Evolutionary conservation across 2,797 vertebrate species (phyloP).

Genomic region (Notoglanidium macrostoma): DNA sequence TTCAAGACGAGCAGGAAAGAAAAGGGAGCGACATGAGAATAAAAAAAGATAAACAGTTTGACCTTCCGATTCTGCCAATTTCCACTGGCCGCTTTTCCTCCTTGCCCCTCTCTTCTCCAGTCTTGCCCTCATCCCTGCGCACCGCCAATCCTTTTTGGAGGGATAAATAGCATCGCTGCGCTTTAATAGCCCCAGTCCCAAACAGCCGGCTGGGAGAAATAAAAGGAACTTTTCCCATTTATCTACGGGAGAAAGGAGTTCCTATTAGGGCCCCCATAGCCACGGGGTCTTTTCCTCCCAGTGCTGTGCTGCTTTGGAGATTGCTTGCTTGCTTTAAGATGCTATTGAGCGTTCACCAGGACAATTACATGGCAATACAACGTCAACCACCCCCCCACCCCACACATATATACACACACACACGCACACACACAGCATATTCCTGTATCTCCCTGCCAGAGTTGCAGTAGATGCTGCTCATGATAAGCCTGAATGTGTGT

Average conservation of each 20-base stretch:
- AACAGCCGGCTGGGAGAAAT: conserved; percentile 88
- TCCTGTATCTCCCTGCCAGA: conserved; percentile 79
- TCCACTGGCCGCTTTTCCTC: conserved; percentile 68
- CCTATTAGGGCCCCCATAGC: conserved; percentile 93
- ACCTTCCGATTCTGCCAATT: conserved; percentile 83
- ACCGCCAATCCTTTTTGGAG: conserved; percentile 80
- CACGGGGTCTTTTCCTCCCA: conserved; percentile 90
- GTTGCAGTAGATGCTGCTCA: conserved; percentile 85
- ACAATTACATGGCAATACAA: conserved; percentile 95
- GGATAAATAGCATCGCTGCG: conserved; percentile 85
- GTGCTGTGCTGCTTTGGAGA: conserved; percentile 86
- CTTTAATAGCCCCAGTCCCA: conserved; percentile 88
- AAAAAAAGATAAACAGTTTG: conserved; percentile 79
- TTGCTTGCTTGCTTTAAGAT: conserved; percentile 98
- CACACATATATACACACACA: conserved; percentile 20
- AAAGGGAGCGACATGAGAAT: conserved; percentile 69
- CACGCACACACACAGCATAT: conserved; percentile 36
- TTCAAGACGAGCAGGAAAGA: conserved; percentile 66
- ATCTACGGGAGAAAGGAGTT: conserved; percentile 87
- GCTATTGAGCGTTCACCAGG: conserved; percentile 95
- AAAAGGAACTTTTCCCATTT: conserved; percentile 91
- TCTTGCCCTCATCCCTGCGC: conserved; percentile 77
- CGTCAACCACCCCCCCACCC: conserved; percentile 14
- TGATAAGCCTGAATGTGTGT: conserved; percentile 88
- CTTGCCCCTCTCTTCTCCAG: conserved; percentile 69